A percentile compares a stretch with the other conserved stretches of the same genome.
Conservation (phyloP, 2,113 vertebrate genomes). For the Rhabdomys dilectus region DNA sequence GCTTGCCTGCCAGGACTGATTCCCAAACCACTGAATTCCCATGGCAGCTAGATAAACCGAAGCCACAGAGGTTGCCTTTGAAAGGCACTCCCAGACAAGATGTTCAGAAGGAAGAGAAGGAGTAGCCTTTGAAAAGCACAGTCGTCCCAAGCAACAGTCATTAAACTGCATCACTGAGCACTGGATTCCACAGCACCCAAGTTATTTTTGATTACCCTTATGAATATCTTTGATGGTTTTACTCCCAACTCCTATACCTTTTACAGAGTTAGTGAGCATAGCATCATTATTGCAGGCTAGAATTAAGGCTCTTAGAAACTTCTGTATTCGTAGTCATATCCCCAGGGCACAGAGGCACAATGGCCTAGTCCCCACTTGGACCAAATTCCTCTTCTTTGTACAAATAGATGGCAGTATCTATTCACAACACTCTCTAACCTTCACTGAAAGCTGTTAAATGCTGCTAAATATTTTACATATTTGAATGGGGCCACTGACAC, state of each 20-base stretch:
- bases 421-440: conserved; percentile 71
- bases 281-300: background rate
- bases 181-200: background rate
- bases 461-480: conserved; percentile 65
- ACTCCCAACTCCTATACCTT: background rate
- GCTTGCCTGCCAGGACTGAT: background rate
- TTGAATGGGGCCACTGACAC: conserved; percentile 62
- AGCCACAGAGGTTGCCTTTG: background rate
- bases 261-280: background rate
- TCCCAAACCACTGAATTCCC: conserved; percentile 34
- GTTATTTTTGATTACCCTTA: background rate
- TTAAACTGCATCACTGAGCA: background rate
- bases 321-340: background rate
- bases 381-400: conserved; percentile 39
- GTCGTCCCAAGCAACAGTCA: background rate
- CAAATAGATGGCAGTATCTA: conserved; percentile 56
- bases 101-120: background rate
- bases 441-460: conserved; percentile 56
- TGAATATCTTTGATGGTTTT: background rate
- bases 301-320: background rate
- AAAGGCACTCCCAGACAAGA: conserved; percentile 5
- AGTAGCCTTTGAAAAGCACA: background rate
- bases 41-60: background rate
- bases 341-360: conserved; percentile 21
- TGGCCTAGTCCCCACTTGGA: conserved; percentile 11